Evolutionary conservation across 2,888 invertebrate genomes (phyloP).

Genomic region (Allophyes oxyacanthae): DNA sequence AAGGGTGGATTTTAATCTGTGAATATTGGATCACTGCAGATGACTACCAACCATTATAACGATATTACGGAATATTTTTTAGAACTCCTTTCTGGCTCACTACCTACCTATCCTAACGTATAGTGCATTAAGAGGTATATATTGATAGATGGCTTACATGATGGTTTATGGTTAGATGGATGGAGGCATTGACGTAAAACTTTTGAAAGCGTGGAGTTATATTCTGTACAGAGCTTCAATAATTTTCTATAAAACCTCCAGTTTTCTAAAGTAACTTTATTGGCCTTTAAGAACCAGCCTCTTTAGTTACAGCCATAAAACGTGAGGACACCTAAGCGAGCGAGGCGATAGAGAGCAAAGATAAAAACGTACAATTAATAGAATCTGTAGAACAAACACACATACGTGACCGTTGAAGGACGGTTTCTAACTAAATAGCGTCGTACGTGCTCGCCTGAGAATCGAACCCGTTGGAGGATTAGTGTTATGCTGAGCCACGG

Average conservation of each 20-base stretch:
- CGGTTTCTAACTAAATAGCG: constrained; percentile 57
- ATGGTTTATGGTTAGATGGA: no score
- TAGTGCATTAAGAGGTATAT: no score
- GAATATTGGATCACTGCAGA: constrained; percentile 53
- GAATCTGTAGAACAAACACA: constrained; percentile 61
- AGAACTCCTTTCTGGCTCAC: background rate
- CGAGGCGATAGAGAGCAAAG: constrained; percentile 39
- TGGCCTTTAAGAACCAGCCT: constrained; percentile 13
- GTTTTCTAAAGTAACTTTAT: constrained; percentile 2
- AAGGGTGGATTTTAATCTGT: constrained; percentile 75
- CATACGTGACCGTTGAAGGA: constrained; percentile 60
- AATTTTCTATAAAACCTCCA: constrained; percentile 16
- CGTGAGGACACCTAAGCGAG: constrained; percentile 45
- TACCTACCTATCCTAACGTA: no score
- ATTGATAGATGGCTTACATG: no score
- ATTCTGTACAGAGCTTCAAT: constrained; percentile 11
- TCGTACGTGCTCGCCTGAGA: constrained; percentile 65
- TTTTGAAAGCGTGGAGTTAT: background rate
- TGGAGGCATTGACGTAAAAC: constrained; percentile 5
- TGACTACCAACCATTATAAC: constrained; percentile 42
- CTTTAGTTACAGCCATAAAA: constrained; percentile 40
- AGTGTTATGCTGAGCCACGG: constrained; percentile 71
- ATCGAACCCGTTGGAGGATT: constrained; percentile 67
- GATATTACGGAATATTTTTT: constrained; percentile 8
- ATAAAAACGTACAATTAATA: constrained; percentile 55